phyloP scores from a whole-genome alignment of 2,888 invertebrate genomes.

The Tenthredo mesomela region DNA sequence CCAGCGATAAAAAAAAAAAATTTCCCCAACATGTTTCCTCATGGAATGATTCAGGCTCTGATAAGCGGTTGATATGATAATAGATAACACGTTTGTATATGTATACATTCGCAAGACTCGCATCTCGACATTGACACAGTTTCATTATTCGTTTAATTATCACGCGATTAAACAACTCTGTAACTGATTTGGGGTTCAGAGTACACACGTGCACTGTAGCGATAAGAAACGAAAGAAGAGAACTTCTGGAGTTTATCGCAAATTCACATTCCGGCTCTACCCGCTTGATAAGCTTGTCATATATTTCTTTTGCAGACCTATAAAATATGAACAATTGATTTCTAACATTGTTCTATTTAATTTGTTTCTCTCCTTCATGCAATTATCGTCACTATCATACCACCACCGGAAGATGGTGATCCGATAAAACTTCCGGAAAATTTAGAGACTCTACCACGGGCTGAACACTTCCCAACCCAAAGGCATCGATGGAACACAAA shows the following conservation, averaged over 20 bases:
- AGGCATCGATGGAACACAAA: constrained; percentile 99
- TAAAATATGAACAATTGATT: neutral
- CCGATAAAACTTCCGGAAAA: constrained; percentile 97
- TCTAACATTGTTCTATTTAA: neutral
- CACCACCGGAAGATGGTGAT: constrained; percentile 88
- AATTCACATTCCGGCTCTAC: neutral
- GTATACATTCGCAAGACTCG: neutral
- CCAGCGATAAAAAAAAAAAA: neutral
- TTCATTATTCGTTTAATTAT: neutral
- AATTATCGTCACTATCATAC: constrained; percentile 55
- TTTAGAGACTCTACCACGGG: constrained; percentile 95
- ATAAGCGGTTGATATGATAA: constrained; percentile 13
- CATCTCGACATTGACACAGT: constrained; percentile 34
- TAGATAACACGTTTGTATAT: neutral
- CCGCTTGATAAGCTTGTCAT: neutral
- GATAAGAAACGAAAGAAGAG: neutral
- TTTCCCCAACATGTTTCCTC: neutral
- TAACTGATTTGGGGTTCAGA: constrained; percentile 2
- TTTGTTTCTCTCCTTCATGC: constrained; percentile 29
- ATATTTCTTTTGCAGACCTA: neutral
- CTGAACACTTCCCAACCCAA: constrained; percentile 96
- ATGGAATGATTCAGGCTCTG: neutral
- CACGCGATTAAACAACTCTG: neutral
- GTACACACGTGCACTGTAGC: constrained; percentile 2
- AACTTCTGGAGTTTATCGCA: neutral